A percentile compares a stretch with the other conserved stretches of the same genome.
Conservation (phyloP, 2,888 invertebrate genomes). For the Drosophila robusta region DNA sequence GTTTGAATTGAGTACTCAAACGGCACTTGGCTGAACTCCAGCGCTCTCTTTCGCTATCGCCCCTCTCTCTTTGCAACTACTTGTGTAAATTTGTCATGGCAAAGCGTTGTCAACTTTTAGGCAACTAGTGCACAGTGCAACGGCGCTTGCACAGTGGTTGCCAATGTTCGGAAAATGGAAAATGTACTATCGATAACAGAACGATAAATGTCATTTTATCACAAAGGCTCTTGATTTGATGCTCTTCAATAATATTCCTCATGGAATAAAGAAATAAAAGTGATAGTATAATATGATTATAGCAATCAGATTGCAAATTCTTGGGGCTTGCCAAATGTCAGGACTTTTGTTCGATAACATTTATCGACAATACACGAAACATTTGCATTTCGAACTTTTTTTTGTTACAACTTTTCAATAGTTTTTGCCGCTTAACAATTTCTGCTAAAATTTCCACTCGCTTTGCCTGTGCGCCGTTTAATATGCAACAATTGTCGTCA, state of each 20-base stretch:
- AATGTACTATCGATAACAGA: not conserved
- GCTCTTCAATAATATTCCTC: too few species aligned
- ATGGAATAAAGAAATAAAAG: too few species aligned
- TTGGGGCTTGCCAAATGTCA: too few species aligned
- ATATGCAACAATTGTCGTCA: conserved; percentile 73
- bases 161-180: not conserved
- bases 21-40: conserved; percentile 23
- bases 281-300: too few species aligned
- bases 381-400: conserved; percentile 14
- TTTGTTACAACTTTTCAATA: conserved; percentile 43
- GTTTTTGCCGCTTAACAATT: conserved; percentile 13
- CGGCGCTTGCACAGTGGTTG: conserved; percentile 3
- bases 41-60: not conserved
- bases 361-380: not conserved
- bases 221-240: too few species aligned
- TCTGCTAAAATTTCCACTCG: conserved; percentile 38
- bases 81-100: conserved; percentile 3
- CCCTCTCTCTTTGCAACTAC: not conserved
- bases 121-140: conserved; percentile 26
- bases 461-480: conserved; percentile 52
- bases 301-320: too few species aligned
- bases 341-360: not conserved
- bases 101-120: conserved; percentile 39
- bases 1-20: conserved; percentile 61
- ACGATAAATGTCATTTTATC: not conserved